Percentiles rank a stretch among this genome's conserved stretches.
phyloP scores from a whole-genome alignment of 2,888 invertebrate species.

The Apamea anceps region DNA sequence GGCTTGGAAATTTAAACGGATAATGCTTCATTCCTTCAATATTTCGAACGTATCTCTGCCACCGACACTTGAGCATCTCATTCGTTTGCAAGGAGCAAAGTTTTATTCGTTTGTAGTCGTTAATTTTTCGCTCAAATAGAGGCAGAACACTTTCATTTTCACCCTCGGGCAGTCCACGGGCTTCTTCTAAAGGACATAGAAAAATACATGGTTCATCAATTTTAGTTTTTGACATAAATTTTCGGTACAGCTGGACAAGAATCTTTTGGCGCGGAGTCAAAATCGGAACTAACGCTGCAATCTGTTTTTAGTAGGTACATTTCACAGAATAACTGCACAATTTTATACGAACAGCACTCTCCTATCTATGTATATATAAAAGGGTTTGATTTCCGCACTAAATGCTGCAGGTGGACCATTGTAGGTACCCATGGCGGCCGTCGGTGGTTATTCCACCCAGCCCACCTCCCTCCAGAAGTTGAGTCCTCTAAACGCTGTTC shows the following conservation, averaged over 20 bases:
- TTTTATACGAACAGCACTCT: too few species aligned
- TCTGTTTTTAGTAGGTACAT: not conserved
- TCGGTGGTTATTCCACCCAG: too few species aligned
- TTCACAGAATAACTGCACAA: too few species aligned
- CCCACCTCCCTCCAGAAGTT: too few species aligned
- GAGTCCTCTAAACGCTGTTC: too few species aligned
- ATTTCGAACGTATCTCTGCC: slow-evolving; percentile 12
- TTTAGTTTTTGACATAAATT: not conserved
- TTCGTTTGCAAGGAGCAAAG: slow-evolving; percentile 35
- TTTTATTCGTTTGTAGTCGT: slow-evolving; percentile 10
- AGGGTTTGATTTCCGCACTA: too few species aligned
- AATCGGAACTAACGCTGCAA: not conserved
- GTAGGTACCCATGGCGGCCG: too few species aligned
- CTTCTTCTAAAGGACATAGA: slow-evolving; percentile 10
- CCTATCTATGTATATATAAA: too few species aligned
- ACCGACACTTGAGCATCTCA: slow-evolving; percentile 20
- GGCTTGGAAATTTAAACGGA: slow-evolving; percentile 30
- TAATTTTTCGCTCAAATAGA: slow-evolving; percentile 24
- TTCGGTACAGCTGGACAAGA: not conserved
- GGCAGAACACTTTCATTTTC: not conserved
- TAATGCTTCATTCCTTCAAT: not conserved
- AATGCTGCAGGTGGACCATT: too few species aligned
- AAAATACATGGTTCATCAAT: not conserved
- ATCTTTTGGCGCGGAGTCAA: not conserved
- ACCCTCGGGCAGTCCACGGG: not conserved